A percentile compares a stretch with the other conserved stretches of the same genome.
Evolutionary conservation across 30 jellyfish, hydroid and myxozoan species (phyloP).

Genomic region (Sanderia malayensis): DNA sequence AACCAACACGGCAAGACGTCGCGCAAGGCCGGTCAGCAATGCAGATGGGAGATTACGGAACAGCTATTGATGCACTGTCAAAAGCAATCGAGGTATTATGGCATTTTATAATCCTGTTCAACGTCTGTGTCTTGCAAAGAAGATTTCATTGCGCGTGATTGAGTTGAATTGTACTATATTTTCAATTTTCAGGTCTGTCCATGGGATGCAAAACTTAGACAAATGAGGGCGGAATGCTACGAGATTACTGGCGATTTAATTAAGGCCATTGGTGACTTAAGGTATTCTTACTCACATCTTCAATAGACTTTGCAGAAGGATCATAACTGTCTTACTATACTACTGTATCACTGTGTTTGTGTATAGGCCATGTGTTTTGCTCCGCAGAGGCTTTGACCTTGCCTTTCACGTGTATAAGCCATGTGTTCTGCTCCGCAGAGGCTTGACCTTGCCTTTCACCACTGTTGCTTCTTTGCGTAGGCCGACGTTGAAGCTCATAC

Average conservation of each 20-base stretch:
- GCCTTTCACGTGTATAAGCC: no score
- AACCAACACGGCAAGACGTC: constrained; percentile 57
- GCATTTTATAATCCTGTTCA: no score
- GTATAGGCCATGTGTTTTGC: no score
- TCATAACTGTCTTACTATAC: no score
- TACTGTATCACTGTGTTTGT: no score
- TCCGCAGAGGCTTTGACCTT: no score
- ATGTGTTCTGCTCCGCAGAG: no score
- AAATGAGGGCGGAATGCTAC: constrained; percentile 85
- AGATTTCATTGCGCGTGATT: constrained; percentile 58
- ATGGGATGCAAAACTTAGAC: constrained; percentile 80
- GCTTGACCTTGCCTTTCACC: no score
- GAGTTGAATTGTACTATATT: constrained; percentile 41
- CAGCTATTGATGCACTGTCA: constrained; percentile 52
- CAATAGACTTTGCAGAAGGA: no score
- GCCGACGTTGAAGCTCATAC: constrained; percentile 74
- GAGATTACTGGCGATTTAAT: constrained; percentile 69
- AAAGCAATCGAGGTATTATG: no score
- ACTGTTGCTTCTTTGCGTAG: constrained; percentile 25
- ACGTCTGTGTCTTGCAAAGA: no score
- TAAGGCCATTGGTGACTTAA: constrained; percentile 92
- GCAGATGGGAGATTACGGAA: constrained; percentile 55
- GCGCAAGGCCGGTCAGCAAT: constrained; percentile 58
- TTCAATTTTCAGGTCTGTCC: constrained; percentile 64
- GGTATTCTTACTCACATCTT: constrained; percentile 59